A percentile compares a stretch with the other conserved stretches of the same genome.
phyloP scores from a whole-genome alignment of 2,113 vertebrate genomes.

The Spilogale gracilis region DNA sequence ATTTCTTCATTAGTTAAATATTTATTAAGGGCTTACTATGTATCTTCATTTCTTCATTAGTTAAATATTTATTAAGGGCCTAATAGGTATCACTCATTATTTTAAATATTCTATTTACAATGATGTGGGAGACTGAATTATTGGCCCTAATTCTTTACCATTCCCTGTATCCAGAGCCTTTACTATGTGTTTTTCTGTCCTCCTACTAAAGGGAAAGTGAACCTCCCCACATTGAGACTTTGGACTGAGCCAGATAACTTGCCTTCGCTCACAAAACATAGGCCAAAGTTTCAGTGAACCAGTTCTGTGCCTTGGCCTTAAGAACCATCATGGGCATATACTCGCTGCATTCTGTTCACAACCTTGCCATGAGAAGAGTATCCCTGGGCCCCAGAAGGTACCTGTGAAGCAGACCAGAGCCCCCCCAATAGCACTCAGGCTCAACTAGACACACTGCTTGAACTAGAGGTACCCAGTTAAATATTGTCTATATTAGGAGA shows the following conservation, averaged over 20 bases:
- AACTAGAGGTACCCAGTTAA: background rate
- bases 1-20: background rate
- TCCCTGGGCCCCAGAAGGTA: background rate
- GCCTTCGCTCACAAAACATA: background rate
- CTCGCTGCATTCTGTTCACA: background rate
- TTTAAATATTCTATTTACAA: background rate
- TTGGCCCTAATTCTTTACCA: background rate
- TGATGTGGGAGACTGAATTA: background rate
- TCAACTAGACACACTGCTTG: background rate
- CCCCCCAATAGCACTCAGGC: background rate
- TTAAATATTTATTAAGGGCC: background rate
- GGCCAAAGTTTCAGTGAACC: background rate
- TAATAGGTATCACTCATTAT: background rate
- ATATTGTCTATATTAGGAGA: background rate
- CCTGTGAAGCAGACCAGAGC: background rate
- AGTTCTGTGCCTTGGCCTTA: background rate
- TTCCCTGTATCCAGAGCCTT: background rate
- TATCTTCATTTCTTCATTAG: background rate
- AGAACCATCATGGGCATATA: background rate
- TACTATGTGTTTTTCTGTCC: background rate
- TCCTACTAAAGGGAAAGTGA: background rate
- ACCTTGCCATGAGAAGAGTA: background rate
- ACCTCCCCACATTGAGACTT: background rate
- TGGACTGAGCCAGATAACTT: background rate
- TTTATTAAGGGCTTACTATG: background rate